Conservation (phyloP, 2,113 vertebrate genomes). For the Zingel zingel region DNA sequence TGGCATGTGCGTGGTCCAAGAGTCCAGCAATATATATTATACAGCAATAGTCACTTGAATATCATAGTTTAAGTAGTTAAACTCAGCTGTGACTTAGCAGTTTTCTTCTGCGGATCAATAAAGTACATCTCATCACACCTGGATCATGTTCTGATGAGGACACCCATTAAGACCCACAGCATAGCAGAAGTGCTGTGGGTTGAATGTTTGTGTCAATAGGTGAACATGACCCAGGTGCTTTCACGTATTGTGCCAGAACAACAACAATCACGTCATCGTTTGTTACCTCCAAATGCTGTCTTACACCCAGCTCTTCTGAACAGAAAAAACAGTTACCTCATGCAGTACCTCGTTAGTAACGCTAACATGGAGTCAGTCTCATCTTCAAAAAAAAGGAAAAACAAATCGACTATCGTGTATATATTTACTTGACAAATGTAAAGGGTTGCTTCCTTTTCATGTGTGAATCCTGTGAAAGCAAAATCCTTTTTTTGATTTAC, state of each 20-base stretch:
- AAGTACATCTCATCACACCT: conserved; percentile 64
- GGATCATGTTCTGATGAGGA: conserved; percentile 57
- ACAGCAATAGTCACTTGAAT: conserved; percentile 80
- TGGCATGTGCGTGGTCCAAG: conserved; percentile 66
- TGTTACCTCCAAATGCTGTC: conserved; percentile 77
- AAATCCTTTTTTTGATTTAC: conserved; percentile 65
- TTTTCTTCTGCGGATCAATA: conserved; percentile 57
- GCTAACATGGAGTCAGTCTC: conserved; percentile 76
- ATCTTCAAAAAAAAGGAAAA: conserved; percentile 66
- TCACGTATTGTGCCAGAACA: conserved; percentile 75
- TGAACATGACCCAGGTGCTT: conserved; percentile 71
- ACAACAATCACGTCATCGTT: conserved; percentile 40
- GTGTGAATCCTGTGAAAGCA: conserved; percentile 77
- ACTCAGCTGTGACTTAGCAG: conserved; percentile 65
- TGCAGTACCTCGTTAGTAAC: conserved; percentile 78
- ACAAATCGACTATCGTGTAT: conserved; percentile 65
- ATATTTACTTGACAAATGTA: conserved; percentile 81
- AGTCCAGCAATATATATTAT: conserved; percentile 82
- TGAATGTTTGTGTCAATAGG: conserved; percentile 16
- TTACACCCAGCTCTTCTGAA: conserved; percentile 79
- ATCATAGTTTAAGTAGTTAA: conserved; percentile 59
- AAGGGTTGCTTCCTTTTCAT: conserved; percentile 78
- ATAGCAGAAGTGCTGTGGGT: conserved; percentile 2
- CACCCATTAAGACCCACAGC: not conserved
- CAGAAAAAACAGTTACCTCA: conserved; percentile 82